Evolutionary conservation across 2,113 vertebrate genomes (phyloP), one percentile per base, ranked within the genome.

Genomic region (Misgurnus anguillicaudatus): DNA sequence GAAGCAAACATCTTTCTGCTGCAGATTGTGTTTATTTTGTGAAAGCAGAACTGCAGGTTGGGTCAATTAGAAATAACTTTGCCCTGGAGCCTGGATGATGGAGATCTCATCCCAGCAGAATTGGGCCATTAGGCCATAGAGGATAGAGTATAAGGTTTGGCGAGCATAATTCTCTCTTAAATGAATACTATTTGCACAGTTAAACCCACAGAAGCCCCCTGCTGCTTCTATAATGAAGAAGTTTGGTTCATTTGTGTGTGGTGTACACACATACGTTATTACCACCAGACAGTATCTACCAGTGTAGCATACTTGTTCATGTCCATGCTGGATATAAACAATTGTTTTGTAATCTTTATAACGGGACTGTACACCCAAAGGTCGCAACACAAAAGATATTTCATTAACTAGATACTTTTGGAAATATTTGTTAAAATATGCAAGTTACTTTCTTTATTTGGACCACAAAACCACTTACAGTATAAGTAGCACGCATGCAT

Each of bases 131-230:
- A 75, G 73, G 60, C 73, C 61, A 63, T 24, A 38, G 41, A 39
- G 47, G 61, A 41, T 80, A 39, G 48, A n/a, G 57, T 17, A 47
- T 11, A 68, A 65, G 69, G 77, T 79, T 47, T 71, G 38, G 4
- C 63, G 67, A 62, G 77, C 55, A 79, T 62, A 51, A 71, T 62
- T 62, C 48, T 62, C 61, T 79, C 60, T 79, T 72, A 79, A 79
- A 79, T 51, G 24, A 42, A 70, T 62, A 17, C 48, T 79, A 71
- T 79, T 79, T 79, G 57, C 58, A 64, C 24, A 39, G 17, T 63
- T 79, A 72, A 79, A 8, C 31, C n/a, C 36, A 47, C 77, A 45
- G 67, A 79, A 71, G 19, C 45, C 36, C 58, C 77, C 69, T 51
- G 45, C 57, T 38, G 67, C 47, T 48, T 51, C 42, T 41, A 31